A percentile compares a stretch with the other conserved stretches of the same genome.
These are phyloP conservation scores for Salvelinus fontinalis DNA, from an alignment of 2,113 vertebrate species.

Conservation along the genomic window DNA sequence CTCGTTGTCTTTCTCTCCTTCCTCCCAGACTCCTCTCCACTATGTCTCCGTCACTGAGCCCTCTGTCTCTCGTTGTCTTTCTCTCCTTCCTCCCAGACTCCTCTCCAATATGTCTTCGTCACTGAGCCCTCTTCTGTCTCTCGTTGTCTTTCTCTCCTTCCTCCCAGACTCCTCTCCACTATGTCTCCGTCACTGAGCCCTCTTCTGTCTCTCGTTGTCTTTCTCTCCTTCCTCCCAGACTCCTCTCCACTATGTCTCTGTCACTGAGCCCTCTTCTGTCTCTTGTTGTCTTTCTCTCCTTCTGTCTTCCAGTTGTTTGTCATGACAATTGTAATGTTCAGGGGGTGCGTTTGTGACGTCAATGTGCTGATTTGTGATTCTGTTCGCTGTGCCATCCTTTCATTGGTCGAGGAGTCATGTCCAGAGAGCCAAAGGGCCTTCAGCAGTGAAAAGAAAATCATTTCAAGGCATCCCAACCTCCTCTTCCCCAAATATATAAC, in stretches of 20 bases:
- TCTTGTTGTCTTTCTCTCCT: background rate
- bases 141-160: constrained; percentile 49
- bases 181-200: background rate
- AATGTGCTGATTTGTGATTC: background rate
- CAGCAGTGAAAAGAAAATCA: background rate
- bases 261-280: background rate
- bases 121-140: background rate
- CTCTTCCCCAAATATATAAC: background rate
- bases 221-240: constrained; percentile 42
- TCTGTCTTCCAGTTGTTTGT: background rate
- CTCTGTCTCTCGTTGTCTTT: constrained; percentile 34
- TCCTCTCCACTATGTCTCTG: background rate
- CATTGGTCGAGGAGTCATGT: background rate
- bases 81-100: constrained; percentile 35
- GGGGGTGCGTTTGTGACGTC: background rate
- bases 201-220: constrained; percentile 26
- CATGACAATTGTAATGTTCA: background rate
- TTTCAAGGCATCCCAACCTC: background rate
- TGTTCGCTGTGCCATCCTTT: background rate
- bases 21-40: too few species aligned
- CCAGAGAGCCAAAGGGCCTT: background rate
- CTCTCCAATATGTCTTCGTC: background rate
- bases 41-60: background rate
- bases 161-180: background rate
- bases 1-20: background rate